A percentile compares a stretch with the other conserved stretches of the same genome.
Conservation (phyloP, 2,113 vertebrate species). For the Brachionichthys hirsutus region DNA sequence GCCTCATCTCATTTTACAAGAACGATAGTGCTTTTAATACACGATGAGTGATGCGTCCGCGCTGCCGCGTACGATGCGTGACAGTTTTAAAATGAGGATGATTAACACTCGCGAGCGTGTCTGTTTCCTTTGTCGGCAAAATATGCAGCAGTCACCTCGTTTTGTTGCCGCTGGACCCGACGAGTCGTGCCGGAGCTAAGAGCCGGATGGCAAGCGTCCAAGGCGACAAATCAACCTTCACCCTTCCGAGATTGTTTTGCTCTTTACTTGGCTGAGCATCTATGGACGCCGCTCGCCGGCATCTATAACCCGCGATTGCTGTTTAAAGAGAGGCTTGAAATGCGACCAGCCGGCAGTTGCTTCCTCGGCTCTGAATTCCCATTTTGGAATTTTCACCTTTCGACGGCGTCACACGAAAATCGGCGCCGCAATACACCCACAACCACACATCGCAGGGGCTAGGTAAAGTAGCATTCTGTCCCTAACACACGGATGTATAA, state of each 20-base stretch:
- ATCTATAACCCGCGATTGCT: not conserved
- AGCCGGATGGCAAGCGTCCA: slow-evolving; percentile 1
- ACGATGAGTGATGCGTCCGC: too few species aligned
- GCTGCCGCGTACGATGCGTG: too few species aligned
- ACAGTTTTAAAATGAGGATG: too few species aligned
- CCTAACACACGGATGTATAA: too few species aligned
- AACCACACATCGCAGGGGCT: too few species aligned
- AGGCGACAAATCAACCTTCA: not conserved
- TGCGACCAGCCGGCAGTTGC: not conserved
- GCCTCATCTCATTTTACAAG: too few species aligned
- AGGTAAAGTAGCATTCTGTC: too few species aligned
- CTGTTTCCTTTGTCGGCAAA: too few species aligned
- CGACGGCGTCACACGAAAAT: not conserved
- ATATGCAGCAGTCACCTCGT: not conserved
- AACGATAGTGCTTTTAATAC: too few species aligned
- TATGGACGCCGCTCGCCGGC: not conserved
- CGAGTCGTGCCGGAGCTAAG: not conserved
- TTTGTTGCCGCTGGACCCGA: not conserved
- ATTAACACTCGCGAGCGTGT: too few species aligned
- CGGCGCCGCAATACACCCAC: too few species aligned
- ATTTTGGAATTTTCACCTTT: not conserved
- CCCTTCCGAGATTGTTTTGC: not conserved
- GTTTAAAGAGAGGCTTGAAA: not conserved
- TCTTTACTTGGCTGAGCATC: not conserved
- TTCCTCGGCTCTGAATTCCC: not conserved